These are phyloP conservation scores for Sarcophaga rosellei DNA, from an alignment of 2,888 invertebrate genomes.

Conservation along the genomic window DNA sequence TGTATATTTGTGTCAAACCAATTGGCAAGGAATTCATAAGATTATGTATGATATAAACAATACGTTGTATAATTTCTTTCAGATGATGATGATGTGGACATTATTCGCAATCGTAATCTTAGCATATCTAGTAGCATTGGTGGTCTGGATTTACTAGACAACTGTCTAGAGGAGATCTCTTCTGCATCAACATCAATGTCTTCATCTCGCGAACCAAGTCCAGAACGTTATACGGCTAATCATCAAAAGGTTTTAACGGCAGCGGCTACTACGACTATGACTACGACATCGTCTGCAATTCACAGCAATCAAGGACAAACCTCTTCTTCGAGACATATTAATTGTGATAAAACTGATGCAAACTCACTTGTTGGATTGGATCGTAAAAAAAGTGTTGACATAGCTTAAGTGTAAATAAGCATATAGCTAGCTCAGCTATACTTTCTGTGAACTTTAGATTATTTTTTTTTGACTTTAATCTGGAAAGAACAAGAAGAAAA, in stretches of 20 bases:
- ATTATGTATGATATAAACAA: no score
- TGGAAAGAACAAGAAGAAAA: no score
- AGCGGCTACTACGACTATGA: conserved; percentile 41
- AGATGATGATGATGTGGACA: conserved; percentile 65
- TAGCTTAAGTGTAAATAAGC: conserved; percentile 35
- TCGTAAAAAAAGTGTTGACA: conserved; percentile 58
- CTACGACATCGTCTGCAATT: conserved; percentile 25
- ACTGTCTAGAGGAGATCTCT: conserved; percentile 74
- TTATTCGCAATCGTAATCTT: conserved; percentile 67
- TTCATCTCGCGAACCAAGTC: conserved; percentile 74
- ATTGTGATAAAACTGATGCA: conserved; percentile 56
- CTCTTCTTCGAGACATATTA: conserved; percentile 55
- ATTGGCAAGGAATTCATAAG: no score
- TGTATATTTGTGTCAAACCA: no score
- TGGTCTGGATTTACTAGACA: conserved; percentile 71
- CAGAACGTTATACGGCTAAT: conserved; percentile 68
- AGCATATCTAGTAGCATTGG: conserved; percentile 70
- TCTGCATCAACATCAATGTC: conserved; percentile 74
- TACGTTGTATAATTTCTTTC: not conserved
- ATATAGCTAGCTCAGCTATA: not conserved
- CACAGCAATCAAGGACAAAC: conserved; percentile 41
- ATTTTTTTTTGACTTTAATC: not conserved
- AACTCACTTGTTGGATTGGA: conserved; percentile 31
- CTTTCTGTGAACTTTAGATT: not conserved
- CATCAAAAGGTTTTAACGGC: conserved; percentile 60